Conservation (phyloP, 2,888 invertebrate genomes). For the Nezara viridula region DNA sequence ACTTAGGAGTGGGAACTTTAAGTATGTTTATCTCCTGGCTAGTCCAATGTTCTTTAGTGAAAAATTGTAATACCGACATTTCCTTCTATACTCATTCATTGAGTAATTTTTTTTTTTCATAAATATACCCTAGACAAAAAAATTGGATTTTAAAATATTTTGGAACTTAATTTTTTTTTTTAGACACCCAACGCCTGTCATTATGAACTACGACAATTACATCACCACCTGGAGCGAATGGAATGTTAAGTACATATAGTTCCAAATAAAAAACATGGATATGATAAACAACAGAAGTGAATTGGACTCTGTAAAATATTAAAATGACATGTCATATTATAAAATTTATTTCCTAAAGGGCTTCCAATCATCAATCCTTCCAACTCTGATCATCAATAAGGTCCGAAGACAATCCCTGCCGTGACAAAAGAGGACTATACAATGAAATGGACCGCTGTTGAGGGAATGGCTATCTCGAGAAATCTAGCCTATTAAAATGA, state of each 20-base stretch:
- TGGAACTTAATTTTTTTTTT: no score
- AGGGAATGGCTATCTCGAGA: not conserved
- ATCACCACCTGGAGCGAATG: not conserved
- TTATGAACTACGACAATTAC: no score
- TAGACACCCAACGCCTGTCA: no score
- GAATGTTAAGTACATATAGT: not conserved
- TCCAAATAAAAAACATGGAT: not conserved
- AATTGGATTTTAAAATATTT: no score
- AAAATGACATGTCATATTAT: not conserved
- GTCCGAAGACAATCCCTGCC: not conserved
- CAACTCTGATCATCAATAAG: not conserved
- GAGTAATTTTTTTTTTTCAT: no score
- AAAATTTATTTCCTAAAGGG: not conserved
- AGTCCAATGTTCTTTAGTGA: no score
- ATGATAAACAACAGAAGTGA: not conserved
- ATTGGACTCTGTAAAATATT: not conserved
- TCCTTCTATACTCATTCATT: no score
- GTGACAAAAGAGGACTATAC: not conserved
- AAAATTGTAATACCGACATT: no score
- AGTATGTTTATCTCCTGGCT: no score
- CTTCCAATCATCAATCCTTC: not conserved
- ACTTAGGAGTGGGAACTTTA: no score
- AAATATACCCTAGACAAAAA: no score
- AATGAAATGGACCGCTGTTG: not conserved
- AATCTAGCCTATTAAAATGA: conserved; percentile 15